Evolutionary conservation across 2,888 invertebrate genomes (phyloP), one percentile per base, ranked within the genome.

Genomic region (Thera britannica): DNA sequence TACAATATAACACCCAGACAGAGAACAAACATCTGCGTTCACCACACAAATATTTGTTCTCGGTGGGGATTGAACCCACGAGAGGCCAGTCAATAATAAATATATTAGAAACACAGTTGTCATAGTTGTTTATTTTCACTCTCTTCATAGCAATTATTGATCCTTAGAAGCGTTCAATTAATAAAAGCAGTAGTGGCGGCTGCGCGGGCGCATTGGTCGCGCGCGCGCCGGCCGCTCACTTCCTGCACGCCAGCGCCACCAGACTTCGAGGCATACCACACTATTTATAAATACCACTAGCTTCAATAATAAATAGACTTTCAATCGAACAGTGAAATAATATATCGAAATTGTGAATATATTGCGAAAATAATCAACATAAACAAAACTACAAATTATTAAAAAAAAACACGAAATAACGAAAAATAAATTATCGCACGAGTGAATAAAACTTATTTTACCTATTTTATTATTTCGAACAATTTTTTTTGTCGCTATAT

Each of bases 121-220:
- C 48, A 41, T 3, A 46, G 9, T 7, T 1, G 9, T 2, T 46
- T 9, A 9, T 46, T 7, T 7, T 44, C 0, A 5, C 44, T 44
- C 7, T 7, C 7, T 46, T 8, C 12, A 44, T 41, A 12, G 9
- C 44, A 51, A 54, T 58, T 57, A 35, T 63, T 58, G 46, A 59
- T 65, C 48, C 54, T 65, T 46, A 54, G 23, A 62, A 60, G 64
- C 56, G 49, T 55, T 55, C 55, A 65, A 68, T 72, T 70, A 68
- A 74, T 74, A 74, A 70, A 74, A 72, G 72, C 70, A 35, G 41
- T 56, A 11, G 54, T 51, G 0, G 9, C 11, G 68, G 63, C 58
- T 72, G 73, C 72, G 73, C 67, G 36, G 35, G 55, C 72, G 68
- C 72, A 72, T 62, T 68, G 38, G 12, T 23, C 62, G 72, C 12